A percentile compares a stretch with the other conserved stretches of the same genome.
phyloP scores from a whole-genome alignment of 2,113 vertebrate species.

The Triplophysa rosa region DNA sequence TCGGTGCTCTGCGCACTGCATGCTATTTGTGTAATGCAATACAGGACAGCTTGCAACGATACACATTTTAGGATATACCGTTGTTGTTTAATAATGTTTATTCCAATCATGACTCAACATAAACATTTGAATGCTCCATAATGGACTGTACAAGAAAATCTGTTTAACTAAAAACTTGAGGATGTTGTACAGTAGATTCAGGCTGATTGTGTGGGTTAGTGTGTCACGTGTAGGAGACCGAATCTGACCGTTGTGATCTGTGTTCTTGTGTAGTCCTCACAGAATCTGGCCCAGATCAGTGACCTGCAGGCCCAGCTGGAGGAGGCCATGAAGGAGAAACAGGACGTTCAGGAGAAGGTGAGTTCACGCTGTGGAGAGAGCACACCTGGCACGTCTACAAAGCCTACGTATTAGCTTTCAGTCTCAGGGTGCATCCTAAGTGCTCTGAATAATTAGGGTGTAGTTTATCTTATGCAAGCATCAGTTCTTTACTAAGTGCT shows the following conservation, averaged over 20 bases:
- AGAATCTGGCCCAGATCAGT: conserved; percentile 93
- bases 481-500: not conserved
- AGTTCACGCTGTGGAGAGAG: not conserved
- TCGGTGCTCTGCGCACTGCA: not conserved
- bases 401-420: not conserved
- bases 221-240: not conserved
- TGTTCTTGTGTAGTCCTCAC: conserved; percentile 78
- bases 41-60: not conserved
- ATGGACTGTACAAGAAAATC: not conserved
- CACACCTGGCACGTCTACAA: not conserved
- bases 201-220: not conserved
- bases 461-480: not conserved
- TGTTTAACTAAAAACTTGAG: not conserved
- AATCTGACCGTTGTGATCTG: not conserved
- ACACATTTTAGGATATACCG: not conserved
- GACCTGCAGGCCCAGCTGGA: conserved; percentile 94
- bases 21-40: conserved; percentile 4
- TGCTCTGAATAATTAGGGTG: conserved; percentile 2
- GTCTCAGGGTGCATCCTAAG: not conserved
- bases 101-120: too few relatives aligned
- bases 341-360: conserved; percentile 96
- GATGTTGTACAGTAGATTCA: too few relatives aligned
- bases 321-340: conserved; percentile 91
- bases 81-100: too few relatives aligned
- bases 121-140: too few relatives aligned